Conservation (phyloP, 2,797 vertebrate genomes). For the Emydoidea blandingii region DNA sequence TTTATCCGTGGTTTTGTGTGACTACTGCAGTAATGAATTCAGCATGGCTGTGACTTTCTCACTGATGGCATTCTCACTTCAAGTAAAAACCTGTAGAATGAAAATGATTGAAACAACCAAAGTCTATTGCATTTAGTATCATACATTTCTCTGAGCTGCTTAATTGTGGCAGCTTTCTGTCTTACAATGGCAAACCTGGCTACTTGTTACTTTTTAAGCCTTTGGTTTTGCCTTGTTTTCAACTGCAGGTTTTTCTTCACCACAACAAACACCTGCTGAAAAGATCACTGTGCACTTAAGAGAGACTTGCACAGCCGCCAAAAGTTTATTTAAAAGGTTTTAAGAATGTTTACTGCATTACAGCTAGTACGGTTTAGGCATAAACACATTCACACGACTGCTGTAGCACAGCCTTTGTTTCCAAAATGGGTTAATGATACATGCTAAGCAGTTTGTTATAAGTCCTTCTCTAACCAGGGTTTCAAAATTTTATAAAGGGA, state of each 20-base stretch:
- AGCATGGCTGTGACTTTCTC: slow-evolving; percentile 95
- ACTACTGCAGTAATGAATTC: slow-evolving; percentile 98
- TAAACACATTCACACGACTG: slow-evolving; percentile 27
- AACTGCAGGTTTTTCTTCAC: slow-evolving; percentile 17
- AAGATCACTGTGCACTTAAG: slow-evolving; percentile 54
- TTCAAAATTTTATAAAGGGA: slow-evolving; percentile 43
- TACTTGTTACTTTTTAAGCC: neutral
- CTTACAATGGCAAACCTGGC: neutral
- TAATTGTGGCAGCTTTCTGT: slow-evolving; percentile 70
- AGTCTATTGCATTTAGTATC: slow-evolving; percentile 52
- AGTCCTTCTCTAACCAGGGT: slow-evolving; percentile 27
- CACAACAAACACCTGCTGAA: slow-evolving; percentile 74
- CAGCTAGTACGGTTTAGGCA: slow-evolving; percentile 22
- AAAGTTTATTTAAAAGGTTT: slow-evolving; percentile 70
- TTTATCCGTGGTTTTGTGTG: slow-evolving; percentile 99
- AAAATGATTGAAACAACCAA: slow-evolving; percentile 79
- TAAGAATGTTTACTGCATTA: slow-evolving; percentile 60
- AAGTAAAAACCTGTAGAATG: slow-evolving; percentile 84
- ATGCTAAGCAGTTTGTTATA: slow-evolving; percentile 22
- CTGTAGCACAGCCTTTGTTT: slow-evolving; percentile 56
- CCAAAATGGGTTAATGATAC: slow-evolving; percentile 45
- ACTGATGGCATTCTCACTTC: slow-evolving; percentile 90
- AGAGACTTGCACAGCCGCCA: slow-evolving; percentile 65
- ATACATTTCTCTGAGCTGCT: slow-evolving; percentile 63
- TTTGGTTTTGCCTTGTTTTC: slow-evolving; percentile 33